A percentile compares a stretch with the other conserved stretches of the same genome.
These are phyloP conservation scores for Phoenicopterus ruber DNA, from an alignment of 2,113 vertebrate genomes.

Conservation along the genomic window DNA sequence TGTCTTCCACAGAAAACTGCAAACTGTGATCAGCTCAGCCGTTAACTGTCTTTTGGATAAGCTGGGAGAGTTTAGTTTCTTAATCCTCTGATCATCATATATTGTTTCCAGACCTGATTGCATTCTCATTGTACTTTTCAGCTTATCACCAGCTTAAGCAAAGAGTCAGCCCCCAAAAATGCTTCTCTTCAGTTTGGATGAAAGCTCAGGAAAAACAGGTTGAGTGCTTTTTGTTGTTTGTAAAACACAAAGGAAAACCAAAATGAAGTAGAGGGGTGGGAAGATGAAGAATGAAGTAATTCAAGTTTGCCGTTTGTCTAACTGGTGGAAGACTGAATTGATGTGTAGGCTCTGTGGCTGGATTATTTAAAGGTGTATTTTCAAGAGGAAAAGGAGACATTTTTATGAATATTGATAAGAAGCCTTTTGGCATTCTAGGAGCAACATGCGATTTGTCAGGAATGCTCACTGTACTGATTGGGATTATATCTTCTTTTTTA, in stretches of 20 bases:
- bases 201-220: background rate
- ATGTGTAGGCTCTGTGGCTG: background rate
- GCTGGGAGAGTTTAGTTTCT: background rate
- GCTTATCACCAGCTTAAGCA: background rate
- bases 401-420: background rate
- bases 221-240: rapidly evolving
- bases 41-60: background rate
- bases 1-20: background rate
- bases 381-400: background rate
- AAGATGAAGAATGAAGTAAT: background rate
- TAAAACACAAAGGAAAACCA: background rate
- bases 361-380: background rate
- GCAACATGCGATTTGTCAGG: background rate
- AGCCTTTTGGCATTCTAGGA: background rate
- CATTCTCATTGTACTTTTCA: background rate
- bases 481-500: background rate
- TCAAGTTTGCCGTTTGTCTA: background rate
- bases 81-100: background rate
- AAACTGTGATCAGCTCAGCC: background rate
- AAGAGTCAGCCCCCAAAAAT: background rate
- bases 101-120: background rate
- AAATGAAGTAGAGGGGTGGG: background rate
- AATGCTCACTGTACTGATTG: background rate
- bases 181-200: background rate
- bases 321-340: background rate